These are phyloP conservation scores for Oophaga pumilio DNA, from an alignment of 2,113 vertebrate species.

Conservation along the genomic window DNA sequence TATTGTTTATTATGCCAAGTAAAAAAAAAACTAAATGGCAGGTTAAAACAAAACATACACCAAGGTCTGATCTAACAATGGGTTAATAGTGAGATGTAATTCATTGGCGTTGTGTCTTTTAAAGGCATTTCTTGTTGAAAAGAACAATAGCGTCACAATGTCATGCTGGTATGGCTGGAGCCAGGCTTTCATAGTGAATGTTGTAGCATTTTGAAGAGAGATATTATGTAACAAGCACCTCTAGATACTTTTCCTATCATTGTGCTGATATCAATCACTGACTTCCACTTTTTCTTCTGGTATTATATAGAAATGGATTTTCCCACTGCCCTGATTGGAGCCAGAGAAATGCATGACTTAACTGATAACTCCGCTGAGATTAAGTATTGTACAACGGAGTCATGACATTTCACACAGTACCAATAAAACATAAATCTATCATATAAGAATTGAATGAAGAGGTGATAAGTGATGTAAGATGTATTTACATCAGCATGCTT, in stretches of 20 bases:
- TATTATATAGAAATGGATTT: slow-evolving; percentile 81
- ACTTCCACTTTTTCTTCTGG: slow-evolving; percentile 85
- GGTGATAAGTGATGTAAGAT: neutral
- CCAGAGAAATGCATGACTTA: slow-evolving; percentile 74
- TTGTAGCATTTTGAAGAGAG: slow-evolving; percentile 81
- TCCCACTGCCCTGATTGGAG: slow-evolving; percentile 81
- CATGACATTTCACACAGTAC: neutral
- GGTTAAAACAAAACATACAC: neutral
- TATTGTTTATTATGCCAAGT: neutral
- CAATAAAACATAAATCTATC: neutral
- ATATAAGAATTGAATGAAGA: neutral
- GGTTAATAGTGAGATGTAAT: slow-evolving; percentile 26
- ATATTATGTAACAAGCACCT: slow-evolving; percentile 82
- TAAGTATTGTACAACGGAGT: slow-evolving; percentile 67
- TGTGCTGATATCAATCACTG: slow-evolving; percentile 85
- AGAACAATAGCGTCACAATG: slow-evolving; percentile 78
- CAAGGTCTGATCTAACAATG: neutral
- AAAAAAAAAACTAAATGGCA: neutral
- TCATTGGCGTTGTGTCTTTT: slow-evolving; percentile 58
- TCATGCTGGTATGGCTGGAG: slow-evolving; percentile 77
- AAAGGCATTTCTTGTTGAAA: slow-evolving; percentile 77
- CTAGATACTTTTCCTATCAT: slow-evolving; percentile 86
- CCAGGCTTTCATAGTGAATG: slow-evolving; percentile 79
- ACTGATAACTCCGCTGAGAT: slow-evolving; percentile 79
- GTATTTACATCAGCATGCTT: neutral